Conservation (phyloP, 2,797 vertebrate genomes). For the Pelobates cultripes region DNA sequence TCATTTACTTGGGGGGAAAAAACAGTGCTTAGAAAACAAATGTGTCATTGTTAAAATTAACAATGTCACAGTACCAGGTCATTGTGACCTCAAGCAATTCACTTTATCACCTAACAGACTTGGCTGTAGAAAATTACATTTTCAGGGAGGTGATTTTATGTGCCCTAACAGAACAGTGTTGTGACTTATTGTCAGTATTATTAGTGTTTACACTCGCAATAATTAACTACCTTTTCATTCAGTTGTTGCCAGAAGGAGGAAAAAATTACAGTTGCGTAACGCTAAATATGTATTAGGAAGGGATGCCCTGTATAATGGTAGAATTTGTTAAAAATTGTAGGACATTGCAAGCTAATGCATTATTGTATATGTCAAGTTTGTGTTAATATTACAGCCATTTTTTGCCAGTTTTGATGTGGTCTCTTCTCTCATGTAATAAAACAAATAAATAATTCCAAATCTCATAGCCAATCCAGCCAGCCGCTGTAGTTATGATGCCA, state of each 20-base stretch:
- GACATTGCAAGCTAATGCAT: not conserved
- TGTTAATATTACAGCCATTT: not conserved
- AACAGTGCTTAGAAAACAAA: constrained; percentile 5
- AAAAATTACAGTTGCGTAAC: constrained; percentile 1
- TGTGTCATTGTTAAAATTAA: constrained; percentile 13
- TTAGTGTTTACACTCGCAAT: constrained; percentile 6
- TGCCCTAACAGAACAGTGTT: constrained; percentile 9
- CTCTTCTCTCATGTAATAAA: too few species aligned
- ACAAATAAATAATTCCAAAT: too few species aligned
- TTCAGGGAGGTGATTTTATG: constrained; percentile 21
- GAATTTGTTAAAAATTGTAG: not conserved
- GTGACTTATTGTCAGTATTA: constrained; percentile 18
- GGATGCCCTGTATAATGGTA: not conserved
- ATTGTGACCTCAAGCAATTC: constrained; percentile 12
- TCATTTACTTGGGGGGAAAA: not conserved
- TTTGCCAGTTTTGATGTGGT: too few species aligned
- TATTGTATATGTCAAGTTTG: not conserved
- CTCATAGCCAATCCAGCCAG: too few species aligned
- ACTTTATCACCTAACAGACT: not conserved
- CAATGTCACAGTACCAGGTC: constrained; percentile 16
- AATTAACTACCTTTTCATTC: constrained; percentile 6
- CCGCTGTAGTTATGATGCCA: too few species aligned
- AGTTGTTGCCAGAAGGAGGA: not conserved
- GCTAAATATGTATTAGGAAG: not conserved
- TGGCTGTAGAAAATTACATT: constrained; percentile 19